Evolutionary conservation across 1,140 invertebrate species (phyloP).

Genomic region (Cydia fagiglandana): DNA sequence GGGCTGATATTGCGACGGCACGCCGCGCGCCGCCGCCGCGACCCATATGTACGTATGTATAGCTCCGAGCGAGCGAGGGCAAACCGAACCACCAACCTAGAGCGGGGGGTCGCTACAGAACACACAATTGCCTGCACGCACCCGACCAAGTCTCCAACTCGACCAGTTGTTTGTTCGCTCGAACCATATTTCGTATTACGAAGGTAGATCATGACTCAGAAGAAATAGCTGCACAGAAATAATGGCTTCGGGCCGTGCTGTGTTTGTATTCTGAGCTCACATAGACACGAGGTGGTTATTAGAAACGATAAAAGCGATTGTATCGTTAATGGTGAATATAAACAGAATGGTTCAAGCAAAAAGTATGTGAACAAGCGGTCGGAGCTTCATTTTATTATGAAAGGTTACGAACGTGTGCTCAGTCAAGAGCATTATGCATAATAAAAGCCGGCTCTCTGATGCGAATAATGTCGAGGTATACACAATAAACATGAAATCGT

Average conservation of each 20-base stretch:
- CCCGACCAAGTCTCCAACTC: constrained; percentile 60
- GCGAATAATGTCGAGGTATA: constrained; percentile 12
- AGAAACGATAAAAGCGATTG: constrained; percentile 29
- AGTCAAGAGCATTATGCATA: constrained; percentile 31
- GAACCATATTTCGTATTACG: constrained; percentile 31
- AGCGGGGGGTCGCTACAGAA: constrained; percentile 60
- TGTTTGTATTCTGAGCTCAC: constrained; percentile 27
- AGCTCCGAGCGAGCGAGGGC: constrained; percentile 64
- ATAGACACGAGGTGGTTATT: constrained; percentile 29
- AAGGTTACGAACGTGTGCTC: constrained; percentile 23
- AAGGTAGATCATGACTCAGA: constrained; percentile 31
- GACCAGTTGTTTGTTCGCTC: constrained; percentile 56
- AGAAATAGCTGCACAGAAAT: constrained; percentile 30
- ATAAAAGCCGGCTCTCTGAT: constrained; percentile 29
- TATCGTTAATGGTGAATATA: constrained; percentile 27
- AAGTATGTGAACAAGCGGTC: constrained; percentile 15
- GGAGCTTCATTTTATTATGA: constrained; percentile 30
- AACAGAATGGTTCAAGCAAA: constrained; percentile 26
- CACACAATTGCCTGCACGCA: constrained; percentile 58
- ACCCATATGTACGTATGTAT: constrained; percentile 63
- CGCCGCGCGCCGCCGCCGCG: constrained; percentile 54
- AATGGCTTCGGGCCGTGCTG: constrained; percentile 23
- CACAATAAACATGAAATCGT: constrained; percentile 30
- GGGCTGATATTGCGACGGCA: constrained; percentile 76
- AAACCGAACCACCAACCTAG: constrained; percentile 53